These are phyloP conservation scores for Megathymus violae DNA, from an alignment of 1,140 invertebrate species.

Conservation along the genomic window DNA sequence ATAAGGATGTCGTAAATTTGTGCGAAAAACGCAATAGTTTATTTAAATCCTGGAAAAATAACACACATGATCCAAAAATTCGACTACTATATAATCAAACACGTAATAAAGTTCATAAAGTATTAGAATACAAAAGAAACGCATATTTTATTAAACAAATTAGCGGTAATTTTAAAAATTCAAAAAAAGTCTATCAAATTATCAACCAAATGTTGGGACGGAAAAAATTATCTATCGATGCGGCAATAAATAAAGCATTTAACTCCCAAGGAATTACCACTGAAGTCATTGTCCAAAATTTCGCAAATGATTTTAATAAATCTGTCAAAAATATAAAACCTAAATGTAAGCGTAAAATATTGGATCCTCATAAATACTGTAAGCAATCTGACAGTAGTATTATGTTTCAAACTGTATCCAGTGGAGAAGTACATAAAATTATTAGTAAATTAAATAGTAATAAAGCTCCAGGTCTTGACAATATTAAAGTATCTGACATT, in stretches of 20 bases:
- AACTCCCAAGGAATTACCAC: conserved; percentile 33
- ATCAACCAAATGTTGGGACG: conserved; percentile 48
- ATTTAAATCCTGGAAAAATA: conserved; percentile 44
- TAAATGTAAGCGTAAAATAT: conserved; percentile 32
- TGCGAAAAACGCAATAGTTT: conserved; percentile 46
- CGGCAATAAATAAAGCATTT: conserved; percentile 41
- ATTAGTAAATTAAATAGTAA: conserved; percentile 36
- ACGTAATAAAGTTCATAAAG: conserved; percentile 49
- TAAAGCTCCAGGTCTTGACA: conserved; percentile 44
- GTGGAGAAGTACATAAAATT: conserved; percentile 34
- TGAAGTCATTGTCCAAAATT: conserved; percentile 39
- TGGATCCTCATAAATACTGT: conserved; percentile 10
- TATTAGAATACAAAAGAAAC: conserved; percentile 44
- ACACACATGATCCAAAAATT: conserved; percentile 29
- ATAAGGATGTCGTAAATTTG: conserved; percentile 37
- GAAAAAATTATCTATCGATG: conserved; percentile 43
- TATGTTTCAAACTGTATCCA: conserved; percentile 40
- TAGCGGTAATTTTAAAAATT: conserved; percentile 41
- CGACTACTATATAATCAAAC: conserved; percentile 46
- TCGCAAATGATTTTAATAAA: conserved; percentile 37
- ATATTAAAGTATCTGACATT: conserved; percentile 40
- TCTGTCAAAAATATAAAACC: conserved; percentile 29
- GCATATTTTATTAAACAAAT: conserved; percentile 44
- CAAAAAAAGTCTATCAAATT: conserved; percentile 44
- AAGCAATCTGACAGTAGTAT: conserved; percentile 36